Evolutionary conservation across 2,113 vertebrate species (phyloP), one percentile per base, ranked within the genome.

Genomic region (Ardeotis arabs): DNA sequence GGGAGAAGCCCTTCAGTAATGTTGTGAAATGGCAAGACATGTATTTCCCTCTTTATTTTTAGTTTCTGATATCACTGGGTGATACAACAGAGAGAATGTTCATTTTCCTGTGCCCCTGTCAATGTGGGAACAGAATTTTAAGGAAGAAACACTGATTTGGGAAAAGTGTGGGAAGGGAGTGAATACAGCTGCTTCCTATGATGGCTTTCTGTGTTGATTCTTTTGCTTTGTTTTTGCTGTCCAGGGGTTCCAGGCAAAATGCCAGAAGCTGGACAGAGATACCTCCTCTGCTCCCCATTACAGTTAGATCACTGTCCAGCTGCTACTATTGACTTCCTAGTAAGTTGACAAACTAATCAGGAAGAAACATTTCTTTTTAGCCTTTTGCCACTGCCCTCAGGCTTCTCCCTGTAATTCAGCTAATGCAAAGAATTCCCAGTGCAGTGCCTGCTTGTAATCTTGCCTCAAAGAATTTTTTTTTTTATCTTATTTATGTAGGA

Each of bases 101-200:
- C 2, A 10, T 69, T 88, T 83, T 49, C 39, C 17, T 11, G 6
- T 80, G 9, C 24, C 1, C 0, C 10, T 2, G 1, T 58, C 44
- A 49, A 4, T 44, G 16, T 37, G 23, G 55, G 50, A 89, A 44
- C 19, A 41, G 49, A 75, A 70, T 52, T 84, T 58, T 55, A 29
- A 75, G 56, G 24, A 55, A 76, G 27, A 83, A 85, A 6, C 12
- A 15, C 7, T 33, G 1, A 39, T 72, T 29, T 16, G 29, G 33
- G 39, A 70, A 20, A 79, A 66, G 17, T 14, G 4, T 53, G 45
- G 35, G 21, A 77, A 52, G 9, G 10, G 28, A 74, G 56, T 28
- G 1, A 84, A 11, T 45, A 28, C 5, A 11, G 12, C 28, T 84
- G 19, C 14, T 81, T 74, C 12, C 22, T 47, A 0, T 59, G 10